Percentiles rank a stretch among this genome's conserved stretches.
Evolutionary conservation across 2,797 vertebrate genomes (phyloP).

Genomic region (Spinus pinus): DNA sequence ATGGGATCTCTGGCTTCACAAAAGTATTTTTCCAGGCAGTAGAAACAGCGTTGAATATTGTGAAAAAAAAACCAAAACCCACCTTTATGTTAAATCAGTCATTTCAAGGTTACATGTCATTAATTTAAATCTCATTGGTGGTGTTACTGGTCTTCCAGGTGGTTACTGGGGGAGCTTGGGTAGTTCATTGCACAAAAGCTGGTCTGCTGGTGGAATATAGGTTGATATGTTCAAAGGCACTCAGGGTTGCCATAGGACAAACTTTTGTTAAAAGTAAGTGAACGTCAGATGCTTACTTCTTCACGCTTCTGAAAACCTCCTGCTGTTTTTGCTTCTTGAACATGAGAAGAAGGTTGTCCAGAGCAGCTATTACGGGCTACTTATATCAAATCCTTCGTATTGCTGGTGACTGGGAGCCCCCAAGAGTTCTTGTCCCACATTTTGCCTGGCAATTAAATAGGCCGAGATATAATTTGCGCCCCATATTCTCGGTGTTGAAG

Average conservation of each 20-base stretch:
- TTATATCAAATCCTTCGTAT: slow-evolving; percentile 46
- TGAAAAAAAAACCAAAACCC: background rate
- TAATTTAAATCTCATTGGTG: background rate
- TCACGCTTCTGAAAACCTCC: slow-evolving; percentile 50
- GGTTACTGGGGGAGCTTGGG: background rate
- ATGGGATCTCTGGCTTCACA: background rate
- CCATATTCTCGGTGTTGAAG: slow-evolving; percentile 46
- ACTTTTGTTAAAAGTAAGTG: slow-evolving; percentile 28
- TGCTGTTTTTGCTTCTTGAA: slow-evolving; percentile 48
- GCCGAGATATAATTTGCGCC: slow-evolving; percentile 39
- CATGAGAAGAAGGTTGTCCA: slow-evolving; percentile 46
- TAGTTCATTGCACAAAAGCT: background rate
- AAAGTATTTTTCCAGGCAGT: background rate
- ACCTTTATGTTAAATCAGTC: background rate
- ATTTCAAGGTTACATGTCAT: background rate
- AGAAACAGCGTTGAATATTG: background rate
- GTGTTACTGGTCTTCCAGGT: background rate
- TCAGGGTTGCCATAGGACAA: background rate
- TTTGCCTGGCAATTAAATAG: slow-evolving; percentile 59
- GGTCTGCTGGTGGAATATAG: background rate
- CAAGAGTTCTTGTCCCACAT: slow-evolving; percentile 64
- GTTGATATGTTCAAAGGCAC: slow-evolving; percentile 21
- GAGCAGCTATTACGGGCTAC: slow-evolving; percentile 52
- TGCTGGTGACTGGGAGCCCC: slow-evolving; percentile 44
- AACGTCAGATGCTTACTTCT: slow-evolving; percentile 26